Conservation (phyloP, 2,113 vertebrate genomes). For the Indri indri region DNA sequence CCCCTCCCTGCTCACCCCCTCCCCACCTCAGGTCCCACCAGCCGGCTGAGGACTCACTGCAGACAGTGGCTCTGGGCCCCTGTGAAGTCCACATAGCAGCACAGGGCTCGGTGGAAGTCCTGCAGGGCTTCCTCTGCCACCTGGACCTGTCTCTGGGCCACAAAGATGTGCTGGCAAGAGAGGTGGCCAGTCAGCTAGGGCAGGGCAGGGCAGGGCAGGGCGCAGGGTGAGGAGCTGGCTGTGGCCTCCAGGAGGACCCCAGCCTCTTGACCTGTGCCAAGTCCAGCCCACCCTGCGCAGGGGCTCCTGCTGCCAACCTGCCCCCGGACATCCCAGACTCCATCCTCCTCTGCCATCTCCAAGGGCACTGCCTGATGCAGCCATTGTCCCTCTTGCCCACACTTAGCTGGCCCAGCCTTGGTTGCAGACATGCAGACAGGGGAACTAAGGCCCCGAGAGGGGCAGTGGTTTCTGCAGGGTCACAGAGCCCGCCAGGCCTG, state of each 20-base stretch:
- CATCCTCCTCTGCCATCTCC: background rate
- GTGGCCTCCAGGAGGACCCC: background rate
- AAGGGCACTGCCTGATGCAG: background rate
- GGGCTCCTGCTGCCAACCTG: background rate
- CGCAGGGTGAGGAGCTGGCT: fast-evolving
- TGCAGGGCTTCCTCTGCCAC: slow-evolving; percentile 87
- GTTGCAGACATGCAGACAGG: background rate
- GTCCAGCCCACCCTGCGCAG: background rate
- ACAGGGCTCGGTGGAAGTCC: slow-evolving; percentile 89
- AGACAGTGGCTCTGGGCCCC: slow-evolving; percentile 90
- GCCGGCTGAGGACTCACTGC: slow-evolving; percentile 87
- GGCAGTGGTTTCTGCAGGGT: background rate
- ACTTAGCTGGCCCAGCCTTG: background rate
- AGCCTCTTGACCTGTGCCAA: background rate
- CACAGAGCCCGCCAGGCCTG: background rate
- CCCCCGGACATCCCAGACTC: background rate
- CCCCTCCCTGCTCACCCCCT: background rate
- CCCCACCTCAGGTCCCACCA: background rate
- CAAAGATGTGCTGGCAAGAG: slow-evolving; percentile 91
- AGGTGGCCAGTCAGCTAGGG: background rate
- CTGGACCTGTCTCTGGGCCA: slow-evolving; percentile 94
- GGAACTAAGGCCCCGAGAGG: background rate
- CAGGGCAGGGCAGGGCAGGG: fast-evolving
- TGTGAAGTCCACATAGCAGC: slow-evolving; percentile 90
- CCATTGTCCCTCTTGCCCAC: background rate